Base-by-base conservation (phyloP, 2,113 vertebrate species). In the Anolis carolinensis region DNA sequence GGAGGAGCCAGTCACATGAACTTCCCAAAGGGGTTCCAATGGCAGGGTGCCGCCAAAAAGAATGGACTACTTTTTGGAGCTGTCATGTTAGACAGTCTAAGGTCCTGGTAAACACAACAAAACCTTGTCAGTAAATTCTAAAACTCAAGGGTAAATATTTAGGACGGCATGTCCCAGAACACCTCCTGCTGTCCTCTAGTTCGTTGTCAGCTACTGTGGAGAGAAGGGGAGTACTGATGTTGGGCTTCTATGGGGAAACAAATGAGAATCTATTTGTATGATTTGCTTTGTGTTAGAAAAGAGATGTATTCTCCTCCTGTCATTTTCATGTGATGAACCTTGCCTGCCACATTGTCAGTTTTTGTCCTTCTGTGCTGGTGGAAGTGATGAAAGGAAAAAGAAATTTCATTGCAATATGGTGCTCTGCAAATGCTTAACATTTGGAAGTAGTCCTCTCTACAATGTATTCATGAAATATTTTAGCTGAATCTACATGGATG, bases 361-460 rank as follows among this genome's bases (percentile, higher is more conserved):
- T 71, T 73, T 21, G 2, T 82, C 0, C 0, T 84, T 70, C 70
- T 1, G 0, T 86, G 86, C 20, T n/a, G 81, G 39, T 44, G 84
- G 89, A 90, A 84, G 84, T 68, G 27, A 16, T 34, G 62, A 68
- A 89, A 4, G 77, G 23, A 62, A 84, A 79, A n/a, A 30, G 71
- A 89, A 72, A 52, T 52, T 2, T 87, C 79, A 34, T 77, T 83
- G 7, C 48, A 68, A 39, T 83, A 86, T 74, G 21, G 34, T 83
- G 65, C 84, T 36, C 39, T 0, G 0, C 78, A 87, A 89, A 86
- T 88, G 68, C 55, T 75, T 82, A 81, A 27, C 59, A 75, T 48
- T 3, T 87, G 78, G 77, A 92, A 70, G 79, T 25, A 11, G 2
- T 75, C 55, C 39, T 91, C 30, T 18, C 88, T 75, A 75, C 0